phyloP scores from a whole-genome alignment of 1,140 invertebrate species.

The Ceratoteleas bidentatus region DNA sequence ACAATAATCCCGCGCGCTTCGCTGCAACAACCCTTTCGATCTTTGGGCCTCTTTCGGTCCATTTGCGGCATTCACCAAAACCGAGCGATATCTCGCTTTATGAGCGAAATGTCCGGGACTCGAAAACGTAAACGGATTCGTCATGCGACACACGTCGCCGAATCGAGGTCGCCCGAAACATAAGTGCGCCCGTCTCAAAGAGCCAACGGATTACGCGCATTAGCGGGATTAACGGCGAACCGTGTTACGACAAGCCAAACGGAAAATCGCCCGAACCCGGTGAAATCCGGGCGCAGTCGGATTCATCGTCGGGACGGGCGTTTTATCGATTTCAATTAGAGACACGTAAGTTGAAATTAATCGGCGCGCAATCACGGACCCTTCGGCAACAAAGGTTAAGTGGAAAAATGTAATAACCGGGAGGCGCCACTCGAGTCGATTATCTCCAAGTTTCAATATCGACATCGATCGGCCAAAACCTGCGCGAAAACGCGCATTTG shows the following conservation, averaged over 20 bases:
- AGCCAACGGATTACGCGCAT: slow-evolving; percentile 78
- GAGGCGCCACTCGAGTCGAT: slow-evolving; percentile 56
- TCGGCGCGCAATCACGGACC: not conserved
- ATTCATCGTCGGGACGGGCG: too few relatives aligned
- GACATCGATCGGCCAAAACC: slow-evolving; percentile 20
- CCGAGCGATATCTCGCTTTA: slow-evolving; percentile 54
- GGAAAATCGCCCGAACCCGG: slow-evolving; percentile 63
- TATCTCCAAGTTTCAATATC: slow-evolving; percentile 62
- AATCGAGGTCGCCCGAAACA: slow-evolving; percentile 55
- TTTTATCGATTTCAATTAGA: not conserved
- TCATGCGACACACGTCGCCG: slow-evolving; percentile 61
- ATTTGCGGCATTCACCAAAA: slow-evolving; percentile 52
- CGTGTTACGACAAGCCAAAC: slow-evolving; percentile 50
- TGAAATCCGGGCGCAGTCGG: too few relatives aligned
- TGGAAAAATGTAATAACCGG: slow-evolving; percentile 71
- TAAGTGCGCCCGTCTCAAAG: slow-evolving; percentile 77
- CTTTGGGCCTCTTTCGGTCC: slow-evolving; percentile 31
- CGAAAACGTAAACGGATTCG: slow-evolving; percentile 71
- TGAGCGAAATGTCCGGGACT: slow-evolving; percentile 43
- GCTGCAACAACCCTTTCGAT: too few relatives aligned
- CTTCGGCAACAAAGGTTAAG: slow-evolving; percentile 64
- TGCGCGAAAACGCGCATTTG: slow-evolving; percentile 21
- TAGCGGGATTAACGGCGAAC: slow-evolving; percentile 73
- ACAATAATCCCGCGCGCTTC: too few relatives aligned
- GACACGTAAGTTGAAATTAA: not conserved